phyloP scores from a whole-genome alignment of 2,113 vertebrate species.

The Crypturellus undulatus region DNA sequence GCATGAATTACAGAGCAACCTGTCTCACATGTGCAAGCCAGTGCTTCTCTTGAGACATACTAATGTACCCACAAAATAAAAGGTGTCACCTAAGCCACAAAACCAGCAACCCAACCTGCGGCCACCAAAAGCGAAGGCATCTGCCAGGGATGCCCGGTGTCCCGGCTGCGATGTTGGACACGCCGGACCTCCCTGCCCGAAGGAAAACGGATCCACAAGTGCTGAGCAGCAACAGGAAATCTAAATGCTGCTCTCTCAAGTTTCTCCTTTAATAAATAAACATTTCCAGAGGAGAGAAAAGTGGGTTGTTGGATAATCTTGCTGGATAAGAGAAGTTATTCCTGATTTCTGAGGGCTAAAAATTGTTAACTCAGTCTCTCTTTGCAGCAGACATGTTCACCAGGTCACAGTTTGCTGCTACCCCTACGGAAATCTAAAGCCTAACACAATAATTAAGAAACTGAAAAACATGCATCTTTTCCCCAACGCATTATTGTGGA shows the following conservation, averaged over 20 bases:
- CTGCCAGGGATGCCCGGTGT: neutral
- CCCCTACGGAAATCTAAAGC: slow-evolving; percentile 41
- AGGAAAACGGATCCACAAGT: neutral
- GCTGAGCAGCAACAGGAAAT: neutral
- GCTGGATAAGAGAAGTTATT: neutral
- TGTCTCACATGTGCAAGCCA: neutral
- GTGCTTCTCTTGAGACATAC: neutral
- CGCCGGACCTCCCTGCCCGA: neutral
- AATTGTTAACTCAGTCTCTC: slow-evolving; percentile 22
- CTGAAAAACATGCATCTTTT: slow-evolving; percentile 71
- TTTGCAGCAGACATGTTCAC: slow-evolving; percentile 20
- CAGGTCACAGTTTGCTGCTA: slow-evolving; percentile 17
- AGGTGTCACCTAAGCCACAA: neutral
- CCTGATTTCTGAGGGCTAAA: neutral
- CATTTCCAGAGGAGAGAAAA: neutral
- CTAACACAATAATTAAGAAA: slow-evolving; percentile 60
- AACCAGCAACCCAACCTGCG: neutral
- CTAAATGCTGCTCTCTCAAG: neutral
- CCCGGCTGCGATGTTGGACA: neutral
- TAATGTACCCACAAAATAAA: neutral
- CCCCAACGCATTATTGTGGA: slow-evolving; percentile 63
- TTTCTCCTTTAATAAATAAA: neutral
- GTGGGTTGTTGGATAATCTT: neutral
- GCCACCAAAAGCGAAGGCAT: neutral
- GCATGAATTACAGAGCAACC: neutral